Evolutionary conservation across 2,797 vertebrate genomes (phyloP), one percentile per base, ranked within the genome.

Genomic region (Lophius americanus): DNA sequence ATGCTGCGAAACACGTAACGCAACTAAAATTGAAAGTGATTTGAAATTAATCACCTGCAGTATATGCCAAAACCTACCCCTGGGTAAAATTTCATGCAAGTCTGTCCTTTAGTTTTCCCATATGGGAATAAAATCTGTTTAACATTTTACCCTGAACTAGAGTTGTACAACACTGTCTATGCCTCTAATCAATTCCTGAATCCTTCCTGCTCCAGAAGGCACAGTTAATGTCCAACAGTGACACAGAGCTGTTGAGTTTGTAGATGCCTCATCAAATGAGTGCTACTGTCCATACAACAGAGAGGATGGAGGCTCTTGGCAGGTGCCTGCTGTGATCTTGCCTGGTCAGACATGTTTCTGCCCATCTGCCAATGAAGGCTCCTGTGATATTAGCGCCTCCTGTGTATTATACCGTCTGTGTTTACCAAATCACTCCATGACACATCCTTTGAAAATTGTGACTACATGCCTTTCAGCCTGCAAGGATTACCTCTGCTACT

Each of bases 241-340:
- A 73, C 60, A 79, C 49, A n/a, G 10, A 33, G 14, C 57, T 78
- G 64, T 77, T 13, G 61, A 75, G 47, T 60, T 59, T 76, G 50
- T 47, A 75, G 60, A 60, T 33, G 71, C 66, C 68, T 84, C 50
- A 59, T 79, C 68, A 66, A 65, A 84, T 76, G 72, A 82, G 84
- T 48, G 66, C 62, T 73, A 51, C 75, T 51, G 49, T 47, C 60
- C 72, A 54, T 79, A 81, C 86, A 69, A 76, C 48, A 44, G 62
- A 79, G 58, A 78, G 52, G 67, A 23, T 23, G 23, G 76, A 81
- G 73, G 69, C 63, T 53, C 65, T 37, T 70, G 70, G 70, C 70
- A 66, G 58, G 51, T 53, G 35, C 70, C 59, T 54, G 78, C 78
- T 87, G 78, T 65, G 85, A 81, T 86, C 56, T 66, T 46, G 65